Percentiles rank a stretch among this genome's conserved stretches.
These are phyloP conservation scores for Tyrannus savana DNA, from an alignment of 2,113 vertebrate genomes.

Conservation along the genomic window DNA sequence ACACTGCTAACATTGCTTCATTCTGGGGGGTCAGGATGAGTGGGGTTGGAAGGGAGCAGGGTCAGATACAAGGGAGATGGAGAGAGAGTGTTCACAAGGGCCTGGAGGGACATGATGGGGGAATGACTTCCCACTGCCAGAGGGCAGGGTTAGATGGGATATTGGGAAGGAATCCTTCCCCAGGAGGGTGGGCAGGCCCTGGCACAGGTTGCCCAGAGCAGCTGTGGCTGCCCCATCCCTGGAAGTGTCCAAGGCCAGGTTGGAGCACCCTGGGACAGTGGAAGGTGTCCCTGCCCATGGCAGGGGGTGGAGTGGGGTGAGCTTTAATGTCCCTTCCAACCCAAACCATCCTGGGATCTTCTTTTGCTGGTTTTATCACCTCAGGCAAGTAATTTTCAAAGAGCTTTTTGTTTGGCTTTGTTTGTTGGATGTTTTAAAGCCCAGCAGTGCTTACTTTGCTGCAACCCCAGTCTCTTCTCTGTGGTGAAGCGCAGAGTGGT, in stretches of 20 bases:
- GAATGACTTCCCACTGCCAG: neutral
- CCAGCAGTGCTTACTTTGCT: neutral
- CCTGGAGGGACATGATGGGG: neutral
- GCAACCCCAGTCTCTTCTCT: neutral
- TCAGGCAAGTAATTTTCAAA: neutral
- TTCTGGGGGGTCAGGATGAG: neutral
- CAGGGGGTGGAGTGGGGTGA: neutral
- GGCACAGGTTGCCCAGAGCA: neutral
- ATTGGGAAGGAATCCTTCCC: neutral
- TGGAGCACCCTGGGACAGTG: neutral
- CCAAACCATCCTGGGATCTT: neutral
- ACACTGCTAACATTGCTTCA: fast-evolving
- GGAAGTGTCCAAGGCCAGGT: fast-evolving
- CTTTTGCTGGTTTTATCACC: neutral
- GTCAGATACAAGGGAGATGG: neutral
- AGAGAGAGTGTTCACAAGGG: neutral
- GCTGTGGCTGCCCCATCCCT: neutral
- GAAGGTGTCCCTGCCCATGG: neutral
- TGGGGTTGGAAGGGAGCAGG: neutral
- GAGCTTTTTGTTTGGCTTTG: neutral
- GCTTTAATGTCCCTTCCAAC: neutral
- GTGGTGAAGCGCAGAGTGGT: neutral
- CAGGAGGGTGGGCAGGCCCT: fast-evolving
- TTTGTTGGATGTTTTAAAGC: neutral
- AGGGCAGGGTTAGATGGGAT: fast-evolving